Evolutionary conservation across 2,888 invertebrate genomes (phyloP).

Genomic region (Harpalus rufipes): DNA sequence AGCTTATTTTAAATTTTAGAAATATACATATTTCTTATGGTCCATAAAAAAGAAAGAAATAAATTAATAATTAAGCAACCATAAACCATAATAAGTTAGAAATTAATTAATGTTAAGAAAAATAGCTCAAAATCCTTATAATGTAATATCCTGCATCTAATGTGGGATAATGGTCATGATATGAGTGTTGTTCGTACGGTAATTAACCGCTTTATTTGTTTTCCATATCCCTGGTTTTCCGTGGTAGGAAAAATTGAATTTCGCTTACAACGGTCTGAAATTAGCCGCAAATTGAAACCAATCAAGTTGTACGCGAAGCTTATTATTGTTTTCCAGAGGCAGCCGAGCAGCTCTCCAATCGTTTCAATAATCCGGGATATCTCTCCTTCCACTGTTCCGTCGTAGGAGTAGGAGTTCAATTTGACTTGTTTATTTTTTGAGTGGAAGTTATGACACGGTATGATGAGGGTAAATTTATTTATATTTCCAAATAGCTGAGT

Average conservation of each 20-base stretch:
- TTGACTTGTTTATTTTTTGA: slow-evolving; percentile 48
- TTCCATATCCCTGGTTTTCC: slow-evolving; percentile 10
- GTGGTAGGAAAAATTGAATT: slow-evolving; percentile 19
- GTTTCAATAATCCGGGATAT: slow-evolving; percentile 39
- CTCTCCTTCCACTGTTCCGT: not conserved
- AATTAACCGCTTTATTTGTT: slow-evolving; percentile 22
- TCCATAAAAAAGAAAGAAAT: no score
- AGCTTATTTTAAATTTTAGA: no score
- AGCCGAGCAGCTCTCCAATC: slow-evolving; percentile 19
- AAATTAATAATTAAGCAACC: no score
- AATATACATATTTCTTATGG: no score
- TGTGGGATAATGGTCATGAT: not conserved
- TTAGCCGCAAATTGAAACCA: slow-evolving; percentile 65
- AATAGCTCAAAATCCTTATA: not conserved
- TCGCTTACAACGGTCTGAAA: slow-evolving; percentile 52
- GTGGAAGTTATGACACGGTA: slow-evolving; percentile 39
- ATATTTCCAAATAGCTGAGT: slow-evolving; percentile 34
- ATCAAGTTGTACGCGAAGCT: slow-evolving; percentile 45
- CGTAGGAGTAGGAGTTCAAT: slow-evolving; percentile 16
- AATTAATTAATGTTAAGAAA: not conserved
- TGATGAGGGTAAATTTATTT: slow-evolving; percentile 47
- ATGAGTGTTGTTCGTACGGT: not conserved
- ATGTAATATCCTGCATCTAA: not conserved
- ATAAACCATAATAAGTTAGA: no score
- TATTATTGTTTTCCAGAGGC: slow-evolving; percentile 58